Percentiles rank a stretch among this genome's conserved stretches.
These are phyloP conservation scores for Megaustenia siamemsis DNA, from an alignment of 2,888 invertebrate genomes.

Conservation along the genomic window DNA sequence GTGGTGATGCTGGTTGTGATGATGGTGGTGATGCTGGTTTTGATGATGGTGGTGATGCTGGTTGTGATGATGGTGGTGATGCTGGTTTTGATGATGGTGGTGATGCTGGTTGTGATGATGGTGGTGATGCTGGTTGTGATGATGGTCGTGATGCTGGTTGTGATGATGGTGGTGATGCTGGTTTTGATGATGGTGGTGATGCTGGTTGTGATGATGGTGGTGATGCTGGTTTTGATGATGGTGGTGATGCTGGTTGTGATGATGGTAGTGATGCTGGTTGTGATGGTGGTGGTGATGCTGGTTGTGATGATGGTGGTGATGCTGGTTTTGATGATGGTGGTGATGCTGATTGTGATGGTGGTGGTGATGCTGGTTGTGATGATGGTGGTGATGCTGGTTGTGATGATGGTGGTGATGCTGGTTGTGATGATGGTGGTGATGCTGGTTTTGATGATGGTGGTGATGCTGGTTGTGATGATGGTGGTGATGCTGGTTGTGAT, in stretches of 20 bases:
- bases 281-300: neutral
- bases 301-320: no score
- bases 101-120: neutral
- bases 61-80: no score
- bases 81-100: neutral
- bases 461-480: no score
- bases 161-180: no score
- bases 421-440: neutral
- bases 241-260: neutral
- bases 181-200: neutral
- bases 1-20: neutral
- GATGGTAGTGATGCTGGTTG: neutral
- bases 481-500: no score
- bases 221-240: neutral
- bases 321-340: no score
- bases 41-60: neutral
- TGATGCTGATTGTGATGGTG: neutral
- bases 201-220: neutral
- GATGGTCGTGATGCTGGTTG: no score
- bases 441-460: neutral
- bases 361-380: neutral
- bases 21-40: neutral
- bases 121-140: neutral
- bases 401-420: no score
- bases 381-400: neutral